A percentile compares a stretch with the other conserved stretches of the same genome.
These are phyloP conservation scores for Naja naja DNA, from an alignment of 2,113 vertebrate species.

Conservation along the genomic window DNA sequence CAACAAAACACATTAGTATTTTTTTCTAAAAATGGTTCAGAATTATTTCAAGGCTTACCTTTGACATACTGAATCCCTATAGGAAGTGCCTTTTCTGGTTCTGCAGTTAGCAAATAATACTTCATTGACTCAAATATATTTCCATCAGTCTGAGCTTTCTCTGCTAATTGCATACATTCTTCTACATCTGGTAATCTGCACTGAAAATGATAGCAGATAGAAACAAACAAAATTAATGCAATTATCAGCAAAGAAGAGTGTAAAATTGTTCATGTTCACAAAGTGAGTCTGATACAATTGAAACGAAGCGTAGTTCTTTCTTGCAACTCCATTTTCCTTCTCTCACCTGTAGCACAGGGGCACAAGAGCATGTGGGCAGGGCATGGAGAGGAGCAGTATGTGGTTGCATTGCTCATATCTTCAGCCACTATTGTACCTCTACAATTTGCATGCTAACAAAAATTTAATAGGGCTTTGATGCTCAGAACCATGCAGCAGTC, in stretches of 20 bases:
- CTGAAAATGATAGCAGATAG: constrained; percentile 69
- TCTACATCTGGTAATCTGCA: constrained; percentile 83
- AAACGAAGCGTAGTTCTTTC: not conserved
- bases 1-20: not conserved
- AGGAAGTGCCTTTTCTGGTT: constrained; percentile 87
- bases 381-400: not conserved
- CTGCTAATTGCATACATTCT: constrained; percentile 82
- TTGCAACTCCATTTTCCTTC: not conserved
- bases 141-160: constrained; percentile 69
- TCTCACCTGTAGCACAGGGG: not conserved
- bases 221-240: not conserved
- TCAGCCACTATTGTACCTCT: not conserved
- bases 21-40: not conserved
- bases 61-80: constrained; percentile 85
- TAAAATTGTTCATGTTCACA: not conserved
- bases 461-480: not conserved
- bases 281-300: not conserved
- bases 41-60: constrained; percentile 70
- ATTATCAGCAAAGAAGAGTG: not conserved
- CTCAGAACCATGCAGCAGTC: not conserved
- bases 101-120: constrained; percentile 83
- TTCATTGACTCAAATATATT: constrained; percentile 83
- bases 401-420: not conserved
- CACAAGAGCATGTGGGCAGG: not conserved
- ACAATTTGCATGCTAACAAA: not conserved